phyloP scores from a whole-genome alignment of 2,113 vertebrate genomes.

The Epinephelus moara region DNA sequence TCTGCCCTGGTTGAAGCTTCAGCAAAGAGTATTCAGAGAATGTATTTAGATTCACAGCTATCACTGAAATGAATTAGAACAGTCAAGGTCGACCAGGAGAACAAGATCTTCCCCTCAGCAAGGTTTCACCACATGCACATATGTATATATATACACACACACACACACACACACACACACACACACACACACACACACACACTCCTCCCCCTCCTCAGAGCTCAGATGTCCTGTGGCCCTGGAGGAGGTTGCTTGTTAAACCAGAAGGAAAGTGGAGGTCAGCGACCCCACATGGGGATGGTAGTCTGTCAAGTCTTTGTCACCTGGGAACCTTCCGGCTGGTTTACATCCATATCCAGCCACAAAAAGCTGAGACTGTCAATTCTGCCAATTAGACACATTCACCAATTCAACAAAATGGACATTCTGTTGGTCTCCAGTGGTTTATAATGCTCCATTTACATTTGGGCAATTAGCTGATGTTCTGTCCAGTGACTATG shows the following conservation, averaged over 20 bases:
- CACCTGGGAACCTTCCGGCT: slow-evolving; percentile 40
- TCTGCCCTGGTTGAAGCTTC: not conserved
- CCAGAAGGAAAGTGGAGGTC: slow-evolving; percentile 66
- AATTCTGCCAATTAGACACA: not conserved
- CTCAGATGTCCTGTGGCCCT: slow-evolving; percentile 35
- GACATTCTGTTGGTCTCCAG: slow-evolving; percentile 23
- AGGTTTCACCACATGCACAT: slow-evolving; percentile 38
- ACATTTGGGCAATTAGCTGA: slow-evolving; percentile 19
- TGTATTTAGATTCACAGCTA: slow-evolving; percentile 23
- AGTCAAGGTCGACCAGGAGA: slow-evolving; percentile 67
- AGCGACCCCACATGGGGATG: slow-evolving; percentile 37
- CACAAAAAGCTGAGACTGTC: not conserved
- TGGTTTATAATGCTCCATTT: slow-evolving; percentile 18
- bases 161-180: slow-evolving; percentile 8
- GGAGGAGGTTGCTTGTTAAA: slow-evolving; percentile 57
- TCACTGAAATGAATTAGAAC: slow-evolving; percentile 46
- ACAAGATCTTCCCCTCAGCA: slow-evolving; percentile 57
- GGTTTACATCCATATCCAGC: slow-evolving; percentile 17
- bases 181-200: slow-evolving; percentile 10
- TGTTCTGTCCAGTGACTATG: not conserved
- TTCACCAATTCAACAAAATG: not conserved
- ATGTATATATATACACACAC: not conserved
- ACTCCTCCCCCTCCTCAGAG: slow-evolving; percentile 36
- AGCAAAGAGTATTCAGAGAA: not conserved
- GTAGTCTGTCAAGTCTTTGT: slow-evolving; percentile 46